Evolutionary conservation across 2,888 invertebrate genomes (phyloP).

Genomic region (Girardia tigrina): DNA sequence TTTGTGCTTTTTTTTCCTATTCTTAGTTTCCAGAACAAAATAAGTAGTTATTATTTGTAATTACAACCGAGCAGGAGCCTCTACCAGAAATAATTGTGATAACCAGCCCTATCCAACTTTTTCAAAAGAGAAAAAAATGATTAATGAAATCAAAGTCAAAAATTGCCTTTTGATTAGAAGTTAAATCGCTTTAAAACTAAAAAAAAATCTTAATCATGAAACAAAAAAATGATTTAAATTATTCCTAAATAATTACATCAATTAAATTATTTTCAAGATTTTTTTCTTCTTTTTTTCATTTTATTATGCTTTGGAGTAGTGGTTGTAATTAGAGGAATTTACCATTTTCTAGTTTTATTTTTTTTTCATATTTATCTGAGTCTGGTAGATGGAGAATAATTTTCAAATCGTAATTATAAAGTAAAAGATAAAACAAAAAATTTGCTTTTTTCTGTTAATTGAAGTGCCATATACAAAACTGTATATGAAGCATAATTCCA

Average conservation of each 20-base stretch:
- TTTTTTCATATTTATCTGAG: no score
- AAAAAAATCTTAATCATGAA: slow-evolving; percentile 9
- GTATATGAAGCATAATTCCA: no score
- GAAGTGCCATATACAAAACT: no score
- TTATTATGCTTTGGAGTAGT: background rate
- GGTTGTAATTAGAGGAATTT: background rate
- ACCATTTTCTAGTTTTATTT: background rate
- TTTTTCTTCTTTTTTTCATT: background rate
- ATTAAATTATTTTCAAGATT: background rate
- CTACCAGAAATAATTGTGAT: slow-evolving; percentile 23
- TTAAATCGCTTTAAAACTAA: slow-evolving; percentile 17
- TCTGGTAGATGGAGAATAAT: no score
- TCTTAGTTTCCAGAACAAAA: background rate
- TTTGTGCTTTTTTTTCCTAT: background rate
- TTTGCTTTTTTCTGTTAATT: no score
- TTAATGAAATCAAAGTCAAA: slow-evolving; percentile 19
- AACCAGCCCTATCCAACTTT: slow-evolving; percentile 23
- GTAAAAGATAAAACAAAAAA: no score
- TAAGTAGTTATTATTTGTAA: slow-evolving; percentile 23
- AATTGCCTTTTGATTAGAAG: slow-evolving; percentile 15
- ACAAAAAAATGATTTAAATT: slow-evolving; percentile 16
- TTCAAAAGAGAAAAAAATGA: slow-evolving; percentile 15
- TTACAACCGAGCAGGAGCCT: background rate
- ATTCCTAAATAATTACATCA: slow-evolving; percentile 19
- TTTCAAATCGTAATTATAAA: no score